Percentiles rank a stretch among this genome's conserved stretches.
phyloP scores from a whole-genome alignment of 2,888 invertebrate genomes.

The Cheilosia variabilis region DNA sequence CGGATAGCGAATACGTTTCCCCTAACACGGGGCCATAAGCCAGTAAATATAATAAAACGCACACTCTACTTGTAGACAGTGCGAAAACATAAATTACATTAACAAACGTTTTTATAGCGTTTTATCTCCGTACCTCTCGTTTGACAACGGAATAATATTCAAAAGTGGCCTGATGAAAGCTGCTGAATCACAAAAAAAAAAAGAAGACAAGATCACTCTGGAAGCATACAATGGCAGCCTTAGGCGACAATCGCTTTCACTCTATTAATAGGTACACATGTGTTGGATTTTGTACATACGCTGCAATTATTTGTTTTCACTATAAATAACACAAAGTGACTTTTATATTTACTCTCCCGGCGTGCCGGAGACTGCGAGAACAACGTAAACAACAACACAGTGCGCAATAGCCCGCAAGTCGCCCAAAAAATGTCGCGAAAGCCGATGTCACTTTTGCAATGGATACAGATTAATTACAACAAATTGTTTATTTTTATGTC shows the following conservation, averaged over 20 bases:
- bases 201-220: neutral
- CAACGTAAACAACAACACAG: neutral
- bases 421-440: neutral
- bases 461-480: slow-evolving; percentile 15
- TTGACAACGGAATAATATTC: neutral
- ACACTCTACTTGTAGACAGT: neutral
- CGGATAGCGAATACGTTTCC: too few species aligned
- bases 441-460: neutral
- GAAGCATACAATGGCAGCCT: neutral
- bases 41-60: too few species aligned
- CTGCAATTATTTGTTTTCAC: slow-evolving; percentile 2
- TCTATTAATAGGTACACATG: neutral
- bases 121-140: neutral
- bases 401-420: neutral
- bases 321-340: neutral
- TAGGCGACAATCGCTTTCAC: slow-evolving; percentile 1
- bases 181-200: neutral
- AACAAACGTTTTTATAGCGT: neutral
- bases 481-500: neutral
- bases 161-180: slow-evolving; percentile 1
- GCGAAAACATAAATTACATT: slow-evolving; percentile 2
- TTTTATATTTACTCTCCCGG: neutral
- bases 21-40: too few species aligned
- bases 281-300: neutral
- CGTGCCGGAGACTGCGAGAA: neutral